These are phyloP conservation scores for Eulemur coronatus DNA, from an alignment of 2,797 vertebrate genomes.

Conservation along the genomic window DNA sequence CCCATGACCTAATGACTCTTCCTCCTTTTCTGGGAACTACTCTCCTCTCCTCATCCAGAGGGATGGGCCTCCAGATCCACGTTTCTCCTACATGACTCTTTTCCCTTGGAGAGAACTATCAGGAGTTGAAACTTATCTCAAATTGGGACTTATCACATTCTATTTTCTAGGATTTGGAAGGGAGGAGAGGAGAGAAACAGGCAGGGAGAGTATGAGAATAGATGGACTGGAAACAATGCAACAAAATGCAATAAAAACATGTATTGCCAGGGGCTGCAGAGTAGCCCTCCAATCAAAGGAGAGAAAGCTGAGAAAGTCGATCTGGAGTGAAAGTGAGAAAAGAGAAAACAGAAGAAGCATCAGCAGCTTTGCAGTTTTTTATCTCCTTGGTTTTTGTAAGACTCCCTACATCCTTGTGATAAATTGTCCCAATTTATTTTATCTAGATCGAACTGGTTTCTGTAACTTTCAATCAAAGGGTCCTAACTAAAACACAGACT, in stretches of 20 bases:
- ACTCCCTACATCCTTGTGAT: not conserved
- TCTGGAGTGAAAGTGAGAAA: not conserved
- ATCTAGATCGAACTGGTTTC: not conserved
- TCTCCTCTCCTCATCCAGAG: not conserved
- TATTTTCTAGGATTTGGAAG: not conserved
- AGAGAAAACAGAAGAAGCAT: slow-evolving; percentile 23
- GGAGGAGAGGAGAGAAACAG: not conserved
- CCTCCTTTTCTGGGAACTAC: not conserved
- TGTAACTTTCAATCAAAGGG: slow-evolving; percentile 46
- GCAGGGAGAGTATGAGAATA: not conserved
- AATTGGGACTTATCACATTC: not conserved
- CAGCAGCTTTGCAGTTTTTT: not conserved
- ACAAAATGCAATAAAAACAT: not conserved
- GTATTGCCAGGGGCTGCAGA: not conserved
- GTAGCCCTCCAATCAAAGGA: not conserved
- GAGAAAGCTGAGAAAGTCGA: not conserved
- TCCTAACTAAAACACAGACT: not conserved
- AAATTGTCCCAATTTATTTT: slow-evolving; percentile 41
- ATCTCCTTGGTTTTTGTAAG: not conserved
- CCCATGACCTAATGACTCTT: not conserved
- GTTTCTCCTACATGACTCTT: not conserved
- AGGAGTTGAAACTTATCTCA: not conserved
- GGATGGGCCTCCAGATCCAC: not conserved
- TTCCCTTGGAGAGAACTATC: not conserved
- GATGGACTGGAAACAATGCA: not conserved